Evolutionary conservation across 2,113 vertebrate species (phyloP), one percentile per base, ranked within the genome.

Genomic region (Arvicanthis niloticus): DNA sequence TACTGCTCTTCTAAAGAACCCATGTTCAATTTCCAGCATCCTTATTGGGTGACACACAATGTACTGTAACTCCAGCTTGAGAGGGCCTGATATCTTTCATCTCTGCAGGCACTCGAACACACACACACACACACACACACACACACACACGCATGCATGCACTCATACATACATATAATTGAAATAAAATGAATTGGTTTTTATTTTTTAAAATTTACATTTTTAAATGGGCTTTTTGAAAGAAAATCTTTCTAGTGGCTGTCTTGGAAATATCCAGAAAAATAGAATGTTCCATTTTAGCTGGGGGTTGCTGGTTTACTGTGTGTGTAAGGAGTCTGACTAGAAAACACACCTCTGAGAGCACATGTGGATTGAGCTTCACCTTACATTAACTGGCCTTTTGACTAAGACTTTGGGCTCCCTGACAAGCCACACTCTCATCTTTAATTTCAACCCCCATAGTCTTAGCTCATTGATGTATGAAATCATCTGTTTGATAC

Each of bases 381-480:
- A 5, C 87, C 86, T 89, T 94, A 56, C 87, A 24, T 76, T 91
- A n/a, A 70, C 82, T 51, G 42, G 29, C 40, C 81, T 75, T 82
- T 77, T 80, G 42, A 91, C 53, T 62, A 72, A n/a, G 88, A 31
- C 29, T 67, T 29, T 67, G 77, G 31, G 34, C 29, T 75, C 75
- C 15, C 58, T 86, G 80, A 53, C 10, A 24, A 91, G 40, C 73
- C 60, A 75, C 77, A 75, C 58, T 78, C 51, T 80, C 45, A 72
- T 68, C 81, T n/a, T 2, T 90, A 58, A 95, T 73, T 85, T 88
- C 76, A 58, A 51, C 13, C 51, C 51, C 65, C 80, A 56, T 73
- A 70, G 77, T 70, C 70, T 96, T 89, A 89, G 94, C 31, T 92
- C 68, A 81, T 10, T 94, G 82, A 93, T 67, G 34, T 17, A 73